phyloP scores from a whole-genome alignment of 1,140 invertebrate genomes.

The Drosophila aff. region DNA sequence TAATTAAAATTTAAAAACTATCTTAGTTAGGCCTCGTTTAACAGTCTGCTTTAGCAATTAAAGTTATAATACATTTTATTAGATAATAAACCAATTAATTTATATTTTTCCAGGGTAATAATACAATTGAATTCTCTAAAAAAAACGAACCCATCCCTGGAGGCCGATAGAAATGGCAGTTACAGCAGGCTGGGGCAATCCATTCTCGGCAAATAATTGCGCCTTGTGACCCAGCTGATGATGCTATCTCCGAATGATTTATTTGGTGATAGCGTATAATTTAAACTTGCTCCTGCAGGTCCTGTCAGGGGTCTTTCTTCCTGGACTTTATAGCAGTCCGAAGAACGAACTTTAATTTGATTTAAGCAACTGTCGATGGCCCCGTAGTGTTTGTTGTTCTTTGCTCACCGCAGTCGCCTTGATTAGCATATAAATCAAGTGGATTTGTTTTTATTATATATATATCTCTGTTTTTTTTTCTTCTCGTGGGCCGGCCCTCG shows the following conservation, averaged over 20 bases:
- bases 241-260: constrained; percentile 71
- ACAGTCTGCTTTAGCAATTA: too few species aligned
- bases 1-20: neutral
- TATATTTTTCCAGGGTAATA: neutral
- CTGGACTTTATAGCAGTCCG: constrained; percentile 6
- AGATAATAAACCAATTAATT: too few species aligned
- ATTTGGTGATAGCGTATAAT: constrained; percentile 60
- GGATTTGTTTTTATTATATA: constrained; percentile 36
- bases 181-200: constrained; percentile 14
- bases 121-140: neutral
- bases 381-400: constrained; percentile 23
- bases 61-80: neutral
- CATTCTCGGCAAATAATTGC: constrained; percentile 56
- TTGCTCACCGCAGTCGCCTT: constrained; percentile 11
- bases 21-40: neutral
- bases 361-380: constrained; percentile 40
- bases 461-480: neutral
- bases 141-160: neutral
- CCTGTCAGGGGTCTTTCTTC: constrained; percentile 7
- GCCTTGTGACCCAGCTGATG: constrained; percentile 52
- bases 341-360: constrained; percentile 36
- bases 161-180: constrained; percentile 5
- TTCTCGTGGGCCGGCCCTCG: constrained; percentile 13
- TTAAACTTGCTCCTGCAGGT: constrained; percentile 51
- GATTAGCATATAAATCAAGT: constrained; percentile 81